Conservation (phyloP, 64 coral and sea anemone species). For the Montipora sp. region DNA sequence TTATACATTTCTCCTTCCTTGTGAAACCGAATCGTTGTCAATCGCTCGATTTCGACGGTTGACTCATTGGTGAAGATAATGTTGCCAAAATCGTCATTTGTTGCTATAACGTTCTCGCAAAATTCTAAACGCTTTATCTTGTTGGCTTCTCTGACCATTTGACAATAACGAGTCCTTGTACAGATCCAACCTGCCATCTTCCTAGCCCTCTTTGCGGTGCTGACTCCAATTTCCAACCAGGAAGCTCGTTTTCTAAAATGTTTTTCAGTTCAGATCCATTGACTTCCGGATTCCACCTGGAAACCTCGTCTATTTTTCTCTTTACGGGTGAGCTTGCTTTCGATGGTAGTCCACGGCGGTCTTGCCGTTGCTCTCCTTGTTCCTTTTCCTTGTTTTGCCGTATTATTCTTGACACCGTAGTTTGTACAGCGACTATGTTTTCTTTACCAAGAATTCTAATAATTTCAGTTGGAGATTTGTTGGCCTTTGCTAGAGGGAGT, state of each 20-base stretch:
- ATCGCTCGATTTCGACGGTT: neutral
- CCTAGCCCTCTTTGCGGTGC: neutral
- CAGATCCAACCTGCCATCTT: neutral
- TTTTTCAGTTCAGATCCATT: too few species aligned
- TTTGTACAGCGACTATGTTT: neutral
- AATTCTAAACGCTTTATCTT: neutral
- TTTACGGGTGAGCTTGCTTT: neutral
- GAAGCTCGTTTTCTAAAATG: too few species aligned
- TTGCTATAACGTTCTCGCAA: neutral
- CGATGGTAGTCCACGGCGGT: neutral
- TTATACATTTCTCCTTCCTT: neutral
- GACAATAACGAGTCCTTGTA: neutral
- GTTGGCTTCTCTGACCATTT: neutral
- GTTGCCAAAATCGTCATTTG: neutral
- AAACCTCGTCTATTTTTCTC: neutral
- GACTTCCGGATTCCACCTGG: neutral
- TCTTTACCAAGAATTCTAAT: neutral
- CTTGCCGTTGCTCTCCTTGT: neutral
- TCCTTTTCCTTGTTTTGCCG: neutral
- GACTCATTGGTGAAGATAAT: neutral
- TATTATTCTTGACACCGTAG: neutral
- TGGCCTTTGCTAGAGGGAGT: neutral
- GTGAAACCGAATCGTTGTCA: neutral
- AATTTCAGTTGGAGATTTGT: neutral
- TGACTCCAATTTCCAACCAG: neutral